Percentiles rank a stretch among this genome's conserved stretches.
Evolutionary conservation across 35 echinoderm and acorn worm species (phyloP).

Genomic region (Heliocidaris erythrogramma): DNA sequence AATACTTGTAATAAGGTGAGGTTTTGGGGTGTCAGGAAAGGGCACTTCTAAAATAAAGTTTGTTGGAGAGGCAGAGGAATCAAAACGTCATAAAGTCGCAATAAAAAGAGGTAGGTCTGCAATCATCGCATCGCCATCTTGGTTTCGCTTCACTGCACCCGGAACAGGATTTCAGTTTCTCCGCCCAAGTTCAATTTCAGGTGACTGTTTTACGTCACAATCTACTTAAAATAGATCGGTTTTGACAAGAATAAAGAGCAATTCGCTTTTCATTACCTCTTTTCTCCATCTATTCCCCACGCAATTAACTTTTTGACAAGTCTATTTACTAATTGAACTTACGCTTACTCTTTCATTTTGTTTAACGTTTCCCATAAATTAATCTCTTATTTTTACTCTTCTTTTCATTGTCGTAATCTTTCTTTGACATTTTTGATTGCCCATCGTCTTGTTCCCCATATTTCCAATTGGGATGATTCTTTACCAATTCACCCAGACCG

Average conservation of each 20-base stretch:
- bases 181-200: constrained; percentile 44
- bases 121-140: constrained; percentile 9
- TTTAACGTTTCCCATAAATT: no score
- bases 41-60: constrained; percentile 5
- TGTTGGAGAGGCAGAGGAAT: not conserved
- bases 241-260: not conserved
- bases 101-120: constrained; percentile 19
- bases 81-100: not conserved
- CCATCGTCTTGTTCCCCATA: not conserved
- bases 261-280: not conserved
- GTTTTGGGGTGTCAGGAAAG: not conserved
- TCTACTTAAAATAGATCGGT: constrained; percentile 3
- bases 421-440: not conserved
- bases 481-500: no score
- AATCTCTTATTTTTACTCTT: not conserved
- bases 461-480: no score
- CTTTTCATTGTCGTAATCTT: not conserved
- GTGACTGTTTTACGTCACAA: constrained; percentile 35
- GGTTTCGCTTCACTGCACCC: constrained; percentile 29
- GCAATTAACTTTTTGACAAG: not conserved
- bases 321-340: not conserved
- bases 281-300: not conserved
- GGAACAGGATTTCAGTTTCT: not conserved
- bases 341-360: not conserved
- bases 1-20: not conserved